These are phyloP conservation scores for Myanophis thanlyinensis DNA, from an alignment of 2,113 vertebrate species.

Conservation along the genomic window DNA sequence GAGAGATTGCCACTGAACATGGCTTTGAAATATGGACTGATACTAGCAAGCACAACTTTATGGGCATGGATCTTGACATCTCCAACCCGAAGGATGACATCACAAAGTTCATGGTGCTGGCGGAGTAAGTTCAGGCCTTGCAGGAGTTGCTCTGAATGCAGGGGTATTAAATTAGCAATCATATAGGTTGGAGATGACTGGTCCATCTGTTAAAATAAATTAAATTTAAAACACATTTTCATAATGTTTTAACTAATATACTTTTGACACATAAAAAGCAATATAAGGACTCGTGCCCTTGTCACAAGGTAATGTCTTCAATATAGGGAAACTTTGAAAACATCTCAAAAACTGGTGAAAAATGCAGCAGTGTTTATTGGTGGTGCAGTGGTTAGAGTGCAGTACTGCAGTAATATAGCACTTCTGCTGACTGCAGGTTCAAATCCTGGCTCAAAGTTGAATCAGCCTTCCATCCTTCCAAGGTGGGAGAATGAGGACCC, in stretches of 20 bases:
- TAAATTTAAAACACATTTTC: background rate
- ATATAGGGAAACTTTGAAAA: background rate
- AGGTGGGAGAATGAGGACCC: no score
- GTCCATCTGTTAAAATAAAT: slow-evolving; percentile 83
- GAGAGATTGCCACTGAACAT: slow-evolving; percentile 98
- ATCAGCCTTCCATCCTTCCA: no score
- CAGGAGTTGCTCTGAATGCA: slow-evolving; percentile 96
- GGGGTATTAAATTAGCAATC: slow-evolving; percentile 93
- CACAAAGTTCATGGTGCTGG: slow-evolving; percentile 94
- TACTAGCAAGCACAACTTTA: slow-evolving; percentile 95
- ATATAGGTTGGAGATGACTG: slow-evolving; percentile 91
- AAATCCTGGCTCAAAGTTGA: no score
- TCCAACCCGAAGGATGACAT: slow-evolving; percentile 91
- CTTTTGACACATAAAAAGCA: background rate
- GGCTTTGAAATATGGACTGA: slow-evolving; percentile 99
- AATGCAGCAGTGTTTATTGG: background rate
- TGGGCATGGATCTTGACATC: slow-evolving; percentile 97
- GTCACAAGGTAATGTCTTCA: background rate
- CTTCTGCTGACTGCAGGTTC: no score
- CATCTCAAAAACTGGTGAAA: background rate
- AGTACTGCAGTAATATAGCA: no score
- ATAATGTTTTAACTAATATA: background rate
- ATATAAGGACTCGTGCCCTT: background rate
- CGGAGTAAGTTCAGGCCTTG: slow-evolving; percentile 96
- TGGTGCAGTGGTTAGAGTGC: no score